Conservation (phyloP, 2,113 vertebrate genomes). For the Heterotilapia buettikoferi region DNA sequence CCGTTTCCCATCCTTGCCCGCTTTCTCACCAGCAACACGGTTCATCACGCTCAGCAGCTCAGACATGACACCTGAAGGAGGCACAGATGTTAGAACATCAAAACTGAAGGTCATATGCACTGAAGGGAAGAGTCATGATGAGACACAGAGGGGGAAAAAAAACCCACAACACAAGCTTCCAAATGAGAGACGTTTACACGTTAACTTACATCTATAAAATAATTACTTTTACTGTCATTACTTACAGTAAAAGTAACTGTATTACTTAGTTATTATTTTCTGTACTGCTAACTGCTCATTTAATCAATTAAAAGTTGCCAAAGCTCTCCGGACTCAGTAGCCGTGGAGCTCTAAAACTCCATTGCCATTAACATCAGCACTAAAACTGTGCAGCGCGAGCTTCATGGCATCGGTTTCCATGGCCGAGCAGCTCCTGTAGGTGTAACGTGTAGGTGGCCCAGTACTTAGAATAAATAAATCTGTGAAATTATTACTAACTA, state of each 20-base stretch:
- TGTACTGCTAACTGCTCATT: background rate
- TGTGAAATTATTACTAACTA: background rate
- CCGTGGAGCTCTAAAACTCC: rapidly evolving
- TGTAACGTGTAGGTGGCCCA: background rate
- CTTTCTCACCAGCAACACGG: conserved; percentile 18
- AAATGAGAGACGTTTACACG: background rate
- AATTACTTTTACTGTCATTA: background rate
- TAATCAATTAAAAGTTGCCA: background rate
- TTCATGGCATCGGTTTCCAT: background rate
- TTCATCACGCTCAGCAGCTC: conserved; percentile 61
- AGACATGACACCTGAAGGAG: conserved; percentile 29
- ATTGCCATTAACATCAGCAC: background rate
- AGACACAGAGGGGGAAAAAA: rapidly evolving
- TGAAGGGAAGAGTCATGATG: background rate
- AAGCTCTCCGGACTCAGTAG: background rate
- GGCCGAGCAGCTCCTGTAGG: background rate
- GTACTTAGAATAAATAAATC: background rate
- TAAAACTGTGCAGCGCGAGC: background rate
- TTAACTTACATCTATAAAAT: background rate
- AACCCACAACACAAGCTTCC: background rate
- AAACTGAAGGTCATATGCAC: background rate
- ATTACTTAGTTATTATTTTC: background rate
- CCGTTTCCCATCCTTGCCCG: background rate
- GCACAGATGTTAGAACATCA: background rate
- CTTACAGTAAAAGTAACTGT: background rate